Evolutionary conservation across 2,113 vertebrate genomes (phyloP), one percentile per base, ranked within the genome.

Genomic region (Limanda limanda): DNA sequence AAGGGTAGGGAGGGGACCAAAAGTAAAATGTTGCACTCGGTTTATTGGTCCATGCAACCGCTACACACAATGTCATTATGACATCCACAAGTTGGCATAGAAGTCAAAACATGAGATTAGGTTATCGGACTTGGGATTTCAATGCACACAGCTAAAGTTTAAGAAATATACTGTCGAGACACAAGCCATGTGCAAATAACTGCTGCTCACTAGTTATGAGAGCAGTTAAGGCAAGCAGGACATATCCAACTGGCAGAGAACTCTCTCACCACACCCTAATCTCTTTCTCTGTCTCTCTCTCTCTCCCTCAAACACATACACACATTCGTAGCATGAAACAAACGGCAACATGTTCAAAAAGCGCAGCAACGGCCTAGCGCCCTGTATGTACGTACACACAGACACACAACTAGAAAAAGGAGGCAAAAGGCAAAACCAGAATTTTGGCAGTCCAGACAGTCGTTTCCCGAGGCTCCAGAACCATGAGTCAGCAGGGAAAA

Each of bases 401-500:
- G 54, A 87, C 59, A 67, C 75, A 76, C 48, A 21, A 73, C 79
- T n/a, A 79, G 65, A 80, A 73, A 82, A 85, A 51, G 4, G 4
- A 51, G 47, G 47, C 18, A 75, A 48, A 71, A 71, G 78, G 88
- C 66, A 87, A 78, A 82, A 74, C 79, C 82, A 78, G 68, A 76
- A 81, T 67, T 81, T 83, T 90, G 89, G 88, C 90, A 91, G 79
- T 80, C 68, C 72, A 60, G 70, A 69, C 75, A 68, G 78, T 74
- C 68, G 68, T 92, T 92, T 91, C 89, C 90, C 92, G 84, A 84
- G 87, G 84, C 86, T 90, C 82, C 87, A 91, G 81, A 91, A 83
- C 75, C 88, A 91, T 93, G 91, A 92, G 88, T 93, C 91, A 92
- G 91, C 89, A 89, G 86, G 86, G 91, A 88, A 86, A 92, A 89